Base-by-base conservation (phyloP, 2,888 invertebrate genomes). In the Lathronympha strigana region DNA sequence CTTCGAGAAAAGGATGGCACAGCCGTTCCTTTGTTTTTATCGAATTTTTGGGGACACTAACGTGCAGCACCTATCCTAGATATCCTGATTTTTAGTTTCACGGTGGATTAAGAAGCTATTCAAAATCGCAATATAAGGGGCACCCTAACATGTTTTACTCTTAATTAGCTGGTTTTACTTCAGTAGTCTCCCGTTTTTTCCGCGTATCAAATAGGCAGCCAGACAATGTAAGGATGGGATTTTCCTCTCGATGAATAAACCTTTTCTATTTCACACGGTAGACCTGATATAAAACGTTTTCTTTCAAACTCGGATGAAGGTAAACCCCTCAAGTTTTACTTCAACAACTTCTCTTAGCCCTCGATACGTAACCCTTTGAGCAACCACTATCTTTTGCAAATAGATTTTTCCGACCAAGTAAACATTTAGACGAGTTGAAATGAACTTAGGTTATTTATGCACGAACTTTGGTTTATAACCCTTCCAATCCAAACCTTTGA, bases 371-470 rank as follows among this genome's bases (percentile, higher is more conserved):
- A 21, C 47, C 50, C 58, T 63, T 63, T 58, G 50, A 51, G 28
- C n/a, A 17, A 17, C 50, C 33, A 58, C 50, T 63, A 57, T 63
- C 63, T 51, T 36, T 40, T 17, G 50, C 57, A 51, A 58, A 43
- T 63, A 63, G 57, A 25, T 58, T 51, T 58, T 63, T 63, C 58
- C 63, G n/a, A 51, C 54, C 50, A 45, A 58, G 25, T 63, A 63
- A 63, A 51, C 63, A 63, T 51, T 63, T 33, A 43, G 45, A 58
- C 9, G 50, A 57, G 38, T 49, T 55, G 49, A 49, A 57, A 38
- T 38, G 31, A 43, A 61, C 33, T 53, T 61, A 28, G 8, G 23
- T 43, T 61, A 43, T 53, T 33, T 61, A 51, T 43, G 31, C 15
- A 11, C 15, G 25, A 50, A 40, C 28, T 50, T 51, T 23, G 50